These are phyloP conservation scores for Minunthozetes semirufus DNA, from an alignment of 2,888 invertebrate species.

Conservation along the genomic window DNA sequence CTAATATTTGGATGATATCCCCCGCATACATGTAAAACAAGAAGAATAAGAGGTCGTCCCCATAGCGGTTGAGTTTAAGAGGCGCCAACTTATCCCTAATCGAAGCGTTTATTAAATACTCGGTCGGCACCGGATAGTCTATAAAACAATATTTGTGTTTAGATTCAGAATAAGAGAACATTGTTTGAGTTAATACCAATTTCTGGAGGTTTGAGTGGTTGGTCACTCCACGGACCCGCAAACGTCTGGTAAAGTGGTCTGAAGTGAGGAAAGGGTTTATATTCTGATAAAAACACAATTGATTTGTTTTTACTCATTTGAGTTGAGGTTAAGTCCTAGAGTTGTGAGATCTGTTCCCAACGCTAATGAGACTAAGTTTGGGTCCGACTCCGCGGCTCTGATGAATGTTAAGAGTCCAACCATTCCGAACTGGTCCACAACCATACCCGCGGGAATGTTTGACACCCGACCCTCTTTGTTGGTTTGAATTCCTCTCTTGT, in stretches of 20 bases:
- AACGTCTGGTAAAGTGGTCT: slow-evolving; percentile 86
- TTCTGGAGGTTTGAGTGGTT: slow-evolving; percentile 96
- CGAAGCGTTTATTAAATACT: slow-evolving; percentile 94
- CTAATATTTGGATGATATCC: slow-evolving; percentile 94
- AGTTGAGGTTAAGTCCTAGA: slow-evolving; percentile 94
- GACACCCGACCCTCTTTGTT: slow-evolving; percentile 93
- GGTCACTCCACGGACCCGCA: slow-evolving; percentile 97
- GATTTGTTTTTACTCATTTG: slow-evolving; percentile 61
- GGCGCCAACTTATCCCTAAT: slow-evolving; percentile 91
- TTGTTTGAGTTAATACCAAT: slow-evolving; percentile 53
- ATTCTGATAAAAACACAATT: slow-evolving; percentile 46
- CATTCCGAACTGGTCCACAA: slow-evolving; percentile 98
- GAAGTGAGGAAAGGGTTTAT: not conserved
- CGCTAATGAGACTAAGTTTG: slow-evolving; percentile 89
- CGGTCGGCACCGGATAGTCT: slow-evolving; percentile 90
- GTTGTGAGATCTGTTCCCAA: slow-evolving; percentile 97
- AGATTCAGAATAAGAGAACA: too few species aligned
- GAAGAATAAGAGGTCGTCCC: slow-evolving; percentile 97
- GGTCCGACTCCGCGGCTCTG: slow-evolving; percentile 93
- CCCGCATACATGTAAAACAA: slow-evolving; percentile 99
- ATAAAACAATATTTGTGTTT: too few species aligned
- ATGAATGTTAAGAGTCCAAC: slow-evolving; percentile 97
- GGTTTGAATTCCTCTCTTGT: slow-evolving; percentile 75
- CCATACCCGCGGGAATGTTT: slow-evolving; percentile 97
- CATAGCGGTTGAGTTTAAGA: slow-evolving; percentile 90